Conservation (phyloP, 1,140 invertebrate species). For the Scaptodrosophila lebanonensis region DNA sequence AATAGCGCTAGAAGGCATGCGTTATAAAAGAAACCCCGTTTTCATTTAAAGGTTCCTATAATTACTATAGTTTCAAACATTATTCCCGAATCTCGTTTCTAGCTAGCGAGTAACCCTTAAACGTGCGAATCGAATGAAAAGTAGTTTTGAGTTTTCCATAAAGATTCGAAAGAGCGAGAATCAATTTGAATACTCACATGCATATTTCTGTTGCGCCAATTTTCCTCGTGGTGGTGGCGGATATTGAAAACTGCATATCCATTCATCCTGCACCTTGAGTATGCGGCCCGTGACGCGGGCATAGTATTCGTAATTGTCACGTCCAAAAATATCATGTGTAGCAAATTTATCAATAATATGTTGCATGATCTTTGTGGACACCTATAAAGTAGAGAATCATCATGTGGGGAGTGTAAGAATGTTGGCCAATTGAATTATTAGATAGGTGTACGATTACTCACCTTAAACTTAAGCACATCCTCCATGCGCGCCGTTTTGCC, state of each 20-base stretch:
- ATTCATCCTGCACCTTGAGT: conserved; percentile 93
- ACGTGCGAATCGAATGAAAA: no score
- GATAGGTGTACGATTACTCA: conserved; percentile 71
- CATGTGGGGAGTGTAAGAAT: no score
- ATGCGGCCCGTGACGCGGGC: conserved; percentile 95
- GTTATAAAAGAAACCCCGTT: no score
- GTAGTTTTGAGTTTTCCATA: no score
- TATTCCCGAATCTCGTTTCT: no score
- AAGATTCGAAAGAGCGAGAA: background rate
- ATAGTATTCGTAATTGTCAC: conserved; percentile 98
- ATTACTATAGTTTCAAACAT: no score
- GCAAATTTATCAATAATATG: conserved; percentile 98
- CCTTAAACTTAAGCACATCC: conserved; percentile 95
- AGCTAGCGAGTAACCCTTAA: no score
- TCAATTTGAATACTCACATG: conserved; percentile 81
- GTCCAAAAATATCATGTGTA: conserved; percentile 94
- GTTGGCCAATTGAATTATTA: background rate
- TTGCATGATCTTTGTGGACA: conserved; percentile 95
- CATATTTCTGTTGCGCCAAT: conserved; percentile 79
- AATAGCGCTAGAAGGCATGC: no score
- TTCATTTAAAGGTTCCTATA: no score
- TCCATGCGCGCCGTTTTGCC: conserved; percentile 96
- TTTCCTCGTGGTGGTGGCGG: conserved; percentile 85
- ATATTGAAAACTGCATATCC: conserved; percentile 95
- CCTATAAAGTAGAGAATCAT: conserved; percentile 78